Base-by-base conservation (phyloP, 2,113 vertebrate species). In the Myiozetetes cayanensis region DNA sequence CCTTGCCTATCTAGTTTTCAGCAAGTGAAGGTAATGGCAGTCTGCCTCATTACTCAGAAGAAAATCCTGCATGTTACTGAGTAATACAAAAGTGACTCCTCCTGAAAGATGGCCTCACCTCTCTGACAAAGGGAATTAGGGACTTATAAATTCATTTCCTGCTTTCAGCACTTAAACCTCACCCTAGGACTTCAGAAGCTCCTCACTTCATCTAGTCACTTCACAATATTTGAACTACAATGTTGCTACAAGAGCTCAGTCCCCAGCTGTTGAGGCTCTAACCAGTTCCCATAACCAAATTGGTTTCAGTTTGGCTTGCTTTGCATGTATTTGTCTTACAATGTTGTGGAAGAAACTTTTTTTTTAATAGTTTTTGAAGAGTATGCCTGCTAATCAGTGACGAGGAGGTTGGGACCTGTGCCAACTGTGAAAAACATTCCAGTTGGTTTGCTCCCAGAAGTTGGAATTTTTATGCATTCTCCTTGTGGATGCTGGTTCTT, bases 161-260 rank as follows among this genome's bases (percentile, higher is more conserved):
- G 15, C 13, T 47, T 74, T 81, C 14, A 46, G 10, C 3, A 5
- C 46, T 79, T 72, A 80, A 90, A 41, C 6, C 17, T 75, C 47
- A 61, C 23, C 25, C 12, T 22, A 22, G 14, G 33, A 25, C 35
- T 79, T 76, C 33, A 61, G 56, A 27, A 85, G 21, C 15, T 17
- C 8, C 39, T 72, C 23, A 8, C 3, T 76, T 59, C 49, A 27
- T 27, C 6, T 16, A 23, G 25, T 35, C 68, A 14, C 39, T 50
- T 31, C 35, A 50, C 0, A 0, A n/a, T 20, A 8, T 63, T 52
- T 21, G 53, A 66, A 56, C 43, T 61, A 25, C 1, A 3, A 4
- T 14, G 11, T 9, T 49, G 27, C 10, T n/a, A 8, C 3, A 49
- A 39, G 49, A 80, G 58, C 24, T 89, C 35, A 80, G 21, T 16